Base-by-base conservation (phyloP, 1,140 invertebrate genomes). In the Drosophila grimshawi region DNA sequence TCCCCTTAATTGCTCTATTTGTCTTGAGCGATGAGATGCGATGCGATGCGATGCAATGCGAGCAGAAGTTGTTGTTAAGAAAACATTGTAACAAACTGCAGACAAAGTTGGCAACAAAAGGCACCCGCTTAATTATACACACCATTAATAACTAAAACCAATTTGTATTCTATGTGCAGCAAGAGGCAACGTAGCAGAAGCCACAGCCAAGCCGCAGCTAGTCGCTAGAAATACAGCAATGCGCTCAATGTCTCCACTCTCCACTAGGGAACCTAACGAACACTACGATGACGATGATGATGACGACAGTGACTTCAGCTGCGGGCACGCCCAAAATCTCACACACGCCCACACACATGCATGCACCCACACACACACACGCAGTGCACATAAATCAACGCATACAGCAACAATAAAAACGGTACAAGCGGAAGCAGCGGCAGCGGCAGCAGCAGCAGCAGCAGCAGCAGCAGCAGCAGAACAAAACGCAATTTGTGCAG, bases 111-210 rank as follows among this genome's bases (percentile, higher is more conserved):
- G 73, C 69, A 88, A 88, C 83, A 88, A 88, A 88, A 88, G 83
- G 73, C 85, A 89, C 66, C 66, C 77, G 85, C 83, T 88, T 88
- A 88, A 88, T 88, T 88, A 88, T 88, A 88, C 83, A 88, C 85
- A 89, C 83, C 83, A 88, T 88, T 89, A 88, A 88, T 88, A 88
- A 88, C 85, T 88, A 88, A 88, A 88, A 88, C 83, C 83, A 88
- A 88, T 88, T 88, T 88, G 83, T 88, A 19, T 19, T 19, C 19
- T 19, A 88, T 88, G 85, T 64, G 63, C 78, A 78, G 74, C 80
- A 75, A 75, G 75, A 68, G 61, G 63, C 62, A 66, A 61, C 27
- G 32, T 3, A 27, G 30, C 19, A 10, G 52, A 6, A 30, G 45
- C 45, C 2, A 29, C 11, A 27, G 27, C 35, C n/a, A 10, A 43